phyloP scores from a whole-genome alignment of 2,888 invertebrate species.

The Parnassius smintheus region DNA sequence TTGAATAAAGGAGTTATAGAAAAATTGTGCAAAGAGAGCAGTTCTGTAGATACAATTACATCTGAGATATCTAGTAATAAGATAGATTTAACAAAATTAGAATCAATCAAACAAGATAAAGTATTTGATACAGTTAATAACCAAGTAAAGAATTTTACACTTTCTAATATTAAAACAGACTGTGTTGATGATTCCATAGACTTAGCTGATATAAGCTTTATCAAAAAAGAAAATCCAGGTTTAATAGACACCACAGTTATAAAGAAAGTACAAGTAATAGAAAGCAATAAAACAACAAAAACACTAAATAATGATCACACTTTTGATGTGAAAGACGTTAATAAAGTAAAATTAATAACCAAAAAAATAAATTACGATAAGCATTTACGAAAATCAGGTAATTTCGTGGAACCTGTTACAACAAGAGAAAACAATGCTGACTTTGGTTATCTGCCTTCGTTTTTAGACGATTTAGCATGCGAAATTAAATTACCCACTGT shows the following conservation, averaged over 20 bases:
- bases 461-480: slow-evolving; percentile 28
- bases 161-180: slow-evolving; percentile 18
- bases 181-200: neutral
- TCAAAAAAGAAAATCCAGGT: slow-evolving; percentile 3
- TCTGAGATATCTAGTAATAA: slow-evolving; percentile 27
- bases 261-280: neutral
- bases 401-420: slow-evolving; percentile 30
- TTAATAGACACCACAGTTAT: neutral
- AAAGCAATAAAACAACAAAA: slow-evolving; percentile 1
- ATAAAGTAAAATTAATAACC: slow-evolving; percentile 33
- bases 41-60: neutral
- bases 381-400: slow-evolving; percentile 30
- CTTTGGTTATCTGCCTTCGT: slow-evolving; percentile 32
- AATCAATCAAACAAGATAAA: neutral
- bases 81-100: slow-evolving; percentile 13
- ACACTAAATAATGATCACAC: neutral
- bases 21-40: slow-evolving; percentile 40
- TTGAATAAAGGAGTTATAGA: slow-evolving; percentile 63
- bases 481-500: slow-evolving; percentile 35
- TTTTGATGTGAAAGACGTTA: slow-evolving; percentile 25
- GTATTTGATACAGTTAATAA: neutral
- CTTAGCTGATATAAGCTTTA: neutral
- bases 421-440: slow-evolving; percentile 26
- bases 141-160: neutral
- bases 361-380: slow-evolving; percentile 35